phyloP scores from a whole-genome alignment of 2,888 invertebrate species.

The Pseudoips prasinana region DNA sequence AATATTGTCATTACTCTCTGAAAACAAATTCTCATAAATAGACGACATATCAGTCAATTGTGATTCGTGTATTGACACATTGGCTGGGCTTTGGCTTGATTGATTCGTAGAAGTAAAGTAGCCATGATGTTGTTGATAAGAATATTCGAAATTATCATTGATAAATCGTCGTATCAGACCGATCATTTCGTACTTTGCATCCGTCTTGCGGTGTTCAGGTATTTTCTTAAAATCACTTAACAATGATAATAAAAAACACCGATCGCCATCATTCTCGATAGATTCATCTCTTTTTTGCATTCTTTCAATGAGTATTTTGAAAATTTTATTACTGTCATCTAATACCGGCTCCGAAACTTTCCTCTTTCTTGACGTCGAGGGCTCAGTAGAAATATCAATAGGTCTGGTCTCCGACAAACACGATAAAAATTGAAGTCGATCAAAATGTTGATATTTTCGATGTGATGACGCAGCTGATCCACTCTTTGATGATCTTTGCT shows the following conservation, averaged over 20 bases:
- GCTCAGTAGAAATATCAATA: not conserved
- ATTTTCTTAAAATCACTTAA: conserved; percentile 8
- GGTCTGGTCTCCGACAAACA: not conserved
- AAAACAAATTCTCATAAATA: conserved; percentile 13
- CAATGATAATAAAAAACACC: conserved; percentile 10
- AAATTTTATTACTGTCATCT: conserved; percentile 12
- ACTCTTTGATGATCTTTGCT: conserved; percentile 4
- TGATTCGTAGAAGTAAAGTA: conserved; percentile 8
- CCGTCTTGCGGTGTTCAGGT: conserved; percentile 6
- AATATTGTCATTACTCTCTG: no score
- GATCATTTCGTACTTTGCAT: conserved; percentile 2
- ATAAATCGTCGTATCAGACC: conserved; percentile 6
- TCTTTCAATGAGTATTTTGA: conserved; percentile 9
- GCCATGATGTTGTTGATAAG: conserved; percentile 10
- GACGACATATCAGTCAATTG: conserved; percentile 12
- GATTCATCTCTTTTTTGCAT: conserved; percentile 11
- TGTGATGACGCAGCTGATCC: conserved; percentile 3
- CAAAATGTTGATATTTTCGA: conserved; percentile 7
- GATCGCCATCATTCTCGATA: conserved; percentile 6
- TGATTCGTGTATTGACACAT: conserved; percentile 13
- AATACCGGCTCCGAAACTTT: not conserved
- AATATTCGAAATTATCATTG: conserved; percentile 14
- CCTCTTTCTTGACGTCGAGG: not conserved
- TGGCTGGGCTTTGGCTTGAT: conserved; percentile 14
- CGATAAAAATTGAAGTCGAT: conserved; percentile 1